phyloP scores from a whole-genome alignment of 2,113 vertebrate species.

The Cynopterus brachyotis region DNA sequence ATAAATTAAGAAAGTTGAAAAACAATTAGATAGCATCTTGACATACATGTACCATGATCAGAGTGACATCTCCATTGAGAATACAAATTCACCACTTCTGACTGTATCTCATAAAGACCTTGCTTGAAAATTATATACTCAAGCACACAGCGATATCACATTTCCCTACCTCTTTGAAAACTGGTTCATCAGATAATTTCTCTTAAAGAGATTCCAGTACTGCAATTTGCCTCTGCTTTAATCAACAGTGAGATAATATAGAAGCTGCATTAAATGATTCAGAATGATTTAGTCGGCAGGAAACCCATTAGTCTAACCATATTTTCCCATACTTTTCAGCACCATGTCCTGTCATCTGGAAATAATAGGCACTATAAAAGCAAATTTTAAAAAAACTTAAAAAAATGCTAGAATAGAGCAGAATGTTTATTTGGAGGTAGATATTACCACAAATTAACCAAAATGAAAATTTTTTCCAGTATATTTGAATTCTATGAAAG shows the following conservation, averaged over 20 bases:
- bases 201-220: constrained; percentile 79
- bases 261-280: constrained; percentile 81
- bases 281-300: constrained; percentile 83
- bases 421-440: constrained; percentile 81
- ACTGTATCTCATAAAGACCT: constrained; percentile 52
- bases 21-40: constrained; percentile 68
- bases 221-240: constrained; percentile 82
- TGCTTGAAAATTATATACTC: constrained; percentile 55
- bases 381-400: constrained; percentile 80
- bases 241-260: constrained; percentile 81
- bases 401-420: constrained; percentile 69
- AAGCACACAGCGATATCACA: constrained; percentile 31
- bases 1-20: constrained; percentile 66
- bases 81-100: constrained; percentile 52
- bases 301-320: constrained; percentile 85
- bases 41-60: constrained; percentile 32
- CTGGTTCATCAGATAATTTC: constrained; percentile 79
- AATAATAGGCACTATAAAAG: constrained; percentile 85
- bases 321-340: constrained; percentile 88
- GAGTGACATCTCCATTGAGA: constrained; percentile 43
- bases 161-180: constrained; percentile 77
- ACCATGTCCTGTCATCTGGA: constrained; percentile 88
- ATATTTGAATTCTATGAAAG: constrained; percentile 83
- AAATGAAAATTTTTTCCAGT: constrained; percentile 81
- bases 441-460: constrained; percentile 83